These are phyloP conservation scores for Gyrodactylus bullatarudis DNA, from an alignment of 1,140 invertebrate genomes.

Conservation along the genomic window DNA sequence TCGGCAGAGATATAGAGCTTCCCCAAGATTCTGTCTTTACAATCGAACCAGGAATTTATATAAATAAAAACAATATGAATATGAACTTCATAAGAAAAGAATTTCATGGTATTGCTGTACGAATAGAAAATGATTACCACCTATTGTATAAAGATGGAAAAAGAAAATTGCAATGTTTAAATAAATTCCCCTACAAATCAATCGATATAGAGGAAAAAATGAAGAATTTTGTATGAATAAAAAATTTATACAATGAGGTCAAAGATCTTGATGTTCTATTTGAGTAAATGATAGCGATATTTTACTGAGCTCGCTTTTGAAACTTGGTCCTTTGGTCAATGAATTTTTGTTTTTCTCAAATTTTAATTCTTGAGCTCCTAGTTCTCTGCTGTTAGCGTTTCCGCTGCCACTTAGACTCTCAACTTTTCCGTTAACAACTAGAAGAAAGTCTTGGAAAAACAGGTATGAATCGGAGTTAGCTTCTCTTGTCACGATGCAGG, in stretches of 20 bases:
- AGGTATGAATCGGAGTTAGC: background rate
- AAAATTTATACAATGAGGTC: background rate
- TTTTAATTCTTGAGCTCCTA: background rate
- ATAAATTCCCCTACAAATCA: no score
- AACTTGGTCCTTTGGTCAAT: background rate
- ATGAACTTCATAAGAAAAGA: no score
- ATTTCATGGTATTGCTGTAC: no score
- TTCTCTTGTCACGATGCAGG: background rate
- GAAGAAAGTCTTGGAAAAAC: background rate
- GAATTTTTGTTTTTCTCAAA: background rate
- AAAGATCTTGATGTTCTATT: background rate
- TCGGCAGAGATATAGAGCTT: no score
- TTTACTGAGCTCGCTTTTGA: background rate
- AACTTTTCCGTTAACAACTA: background rate
- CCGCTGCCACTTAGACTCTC: background rate
- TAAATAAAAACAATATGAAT: no score
- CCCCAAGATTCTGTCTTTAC: no score
- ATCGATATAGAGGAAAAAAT: no score
- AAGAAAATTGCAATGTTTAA: no score
- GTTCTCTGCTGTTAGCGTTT: background rate
- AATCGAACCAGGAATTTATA: no score
- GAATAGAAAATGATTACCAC: no score
- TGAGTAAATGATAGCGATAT: background rate
- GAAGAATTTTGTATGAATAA: background rate
- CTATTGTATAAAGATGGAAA: no score